A percentile compares a stretch with the other conserved stretches of the same genome.
These are phyloP conservation scores for Ophion ellenae DNA, from an alignment of 2,888 invertebrate species.

Conservation along the genomic window DNA sequence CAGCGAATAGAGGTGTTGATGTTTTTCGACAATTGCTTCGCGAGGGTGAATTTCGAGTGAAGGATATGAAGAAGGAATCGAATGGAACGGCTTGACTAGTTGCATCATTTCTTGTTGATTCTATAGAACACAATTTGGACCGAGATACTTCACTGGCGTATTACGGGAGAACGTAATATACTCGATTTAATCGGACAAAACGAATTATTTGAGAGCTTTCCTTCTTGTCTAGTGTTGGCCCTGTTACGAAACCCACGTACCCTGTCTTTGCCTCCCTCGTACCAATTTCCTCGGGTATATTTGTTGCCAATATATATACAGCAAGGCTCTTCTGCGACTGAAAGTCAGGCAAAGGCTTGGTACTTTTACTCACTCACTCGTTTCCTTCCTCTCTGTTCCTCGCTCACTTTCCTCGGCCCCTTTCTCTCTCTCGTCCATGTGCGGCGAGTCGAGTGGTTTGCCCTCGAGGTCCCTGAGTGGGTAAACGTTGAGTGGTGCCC, in stretches of 20 bases:
- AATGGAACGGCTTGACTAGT: not conserved
- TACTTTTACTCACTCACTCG: conserved; percentile 28
- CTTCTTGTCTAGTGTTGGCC: conserved; percentile 52
- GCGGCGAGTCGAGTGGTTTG: conserved; percentile 60
- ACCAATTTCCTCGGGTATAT: conserved; percentile 35
- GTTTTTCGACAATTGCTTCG: not conserved
- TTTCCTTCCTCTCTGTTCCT: conserved; percentile 15
- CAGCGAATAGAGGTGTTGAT: not conserved
- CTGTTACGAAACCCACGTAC: conserved; percentile 53
- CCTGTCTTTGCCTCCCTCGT: conserved; percentile 27
- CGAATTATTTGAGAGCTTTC: conserved; percentile 67
- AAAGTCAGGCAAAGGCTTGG: conserved; percentile 30
- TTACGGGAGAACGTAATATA: conserved; percentile 39
- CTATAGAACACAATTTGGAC: conserved; percentile 7
- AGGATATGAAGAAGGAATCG: not conserved
- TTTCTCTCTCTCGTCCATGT: conserved; percentile 44
- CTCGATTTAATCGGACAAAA: conserved; percentile 71
- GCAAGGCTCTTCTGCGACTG: conserved; percentile 30
- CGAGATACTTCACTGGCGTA: conserved; percentile 27
- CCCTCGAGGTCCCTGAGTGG: conserved; percentile 56
- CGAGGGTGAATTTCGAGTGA: not conserved
- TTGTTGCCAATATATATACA: conserved; percentile 35
- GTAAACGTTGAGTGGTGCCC: conserved; percentile 66
- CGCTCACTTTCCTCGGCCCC: conserved; percentile 25
- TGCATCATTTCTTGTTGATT: not conserved